These are phyloP conservation scores for Nasonia oneida DNA, from an alignment of 2,888 invertebrate genomes.

Conservation along the genomic window DNA sequence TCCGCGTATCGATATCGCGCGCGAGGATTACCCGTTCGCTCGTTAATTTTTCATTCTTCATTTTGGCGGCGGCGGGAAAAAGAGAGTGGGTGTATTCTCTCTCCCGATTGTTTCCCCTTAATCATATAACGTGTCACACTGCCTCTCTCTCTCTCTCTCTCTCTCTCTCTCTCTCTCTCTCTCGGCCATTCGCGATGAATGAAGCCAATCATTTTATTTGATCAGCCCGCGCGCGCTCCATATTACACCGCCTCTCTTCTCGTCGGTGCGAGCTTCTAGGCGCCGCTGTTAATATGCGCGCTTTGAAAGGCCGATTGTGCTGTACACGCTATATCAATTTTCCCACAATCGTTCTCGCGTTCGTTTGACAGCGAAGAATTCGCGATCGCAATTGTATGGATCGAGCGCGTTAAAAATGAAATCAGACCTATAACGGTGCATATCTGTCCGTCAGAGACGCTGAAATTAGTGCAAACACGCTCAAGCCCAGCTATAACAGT, in stretches of 20 bases:
- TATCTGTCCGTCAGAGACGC: not conserved
- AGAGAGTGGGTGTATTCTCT: not conserved
- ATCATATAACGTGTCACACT: not conserved
- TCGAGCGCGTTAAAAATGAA: conserved; percentile 20
- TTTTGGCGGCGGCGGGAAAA: conserved; percentile 30
- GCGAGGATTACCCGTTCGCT: not conserved
- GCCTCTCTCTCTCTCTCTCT: not conserved
- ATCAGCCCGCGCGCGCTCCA: conserved; percentile 4
- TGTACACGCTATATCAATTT: conserved; percentile 34
- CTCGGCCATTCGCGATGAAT: conserved; percentile 37
- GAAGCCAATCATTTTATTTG: conserved; percentile 53
- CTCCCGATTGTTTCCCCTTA: conserved; percentile 48
- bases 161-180: not conserved
- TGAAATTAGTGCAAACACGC: not conserved
- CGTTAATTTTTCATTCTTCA: conserved; percentile 45
- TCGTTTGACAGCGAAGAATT: not conserved
- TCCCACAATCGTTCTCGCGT: conserved; percentile 31
- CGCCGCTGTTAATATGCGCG: conserved; percentile 20
- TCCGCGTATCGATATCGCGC: conserved; percentile 6
- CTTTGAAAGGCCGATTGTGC: conserved; percentile 41
- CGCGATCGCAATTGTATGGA: not conserved
- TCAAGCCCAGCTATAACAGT: not conserved
- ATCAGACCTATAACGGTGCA: not conserved
- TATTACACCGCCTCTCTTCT: not conserved
- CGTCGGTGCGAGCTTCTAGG: not conserved